Conservation (phyloP, 1,140 invertebrate species). For the Apolygus lucorum region DNA sequence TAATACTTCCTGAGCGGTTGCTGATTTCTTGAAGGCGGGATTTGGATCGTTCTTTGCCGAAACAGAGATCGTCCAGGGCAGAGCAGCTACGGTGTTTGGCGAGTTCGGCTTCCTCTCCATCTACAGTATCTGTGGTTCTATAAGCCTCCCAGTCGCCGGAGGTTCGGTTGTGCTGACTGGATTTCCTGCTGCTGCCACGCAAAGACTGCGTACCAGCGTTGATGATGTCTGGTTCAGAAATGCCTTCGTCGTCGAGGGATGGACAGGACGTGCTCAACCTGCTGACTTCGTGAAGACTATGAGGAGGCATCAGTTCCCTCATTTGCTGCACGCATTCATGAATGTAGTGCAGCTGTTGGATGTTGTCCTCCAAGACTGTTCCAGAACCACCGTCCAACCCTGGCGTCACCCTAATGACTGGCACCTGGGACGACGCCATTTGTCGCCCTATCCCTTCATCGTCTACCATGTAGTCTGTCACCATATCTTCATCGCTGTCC, state of each 20-base stretch:
- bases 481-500: background rate
- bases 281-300: background rate
- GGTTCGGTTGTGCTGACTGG: background rate
- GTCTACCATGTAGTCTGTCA: background rate
- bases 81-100: conserved; percentile 4
- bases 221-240: background rate
- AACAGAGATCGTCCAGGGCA: background rate
- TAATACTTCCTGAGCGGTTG: background rate
- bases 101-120: background rate
- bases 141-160: background rate
- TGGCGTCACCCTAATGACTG: background rate
- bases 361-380: background rate
- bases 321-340: conserved; percentile 3
- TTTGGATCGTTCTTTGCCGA: background rate
- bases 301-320: background rate
- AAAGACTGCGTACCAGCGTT: background rate
- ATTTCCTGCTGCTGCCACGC: background rate
- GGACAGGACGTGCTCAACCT: background rate
- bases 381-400: background rate
- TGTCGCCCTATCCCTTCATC: background rate
- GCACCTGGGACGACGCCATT: background rate
- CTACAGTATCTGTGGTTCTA: background rate
- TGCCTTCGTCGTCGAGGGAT: background rate
- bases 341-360: conserved; percentile 8
- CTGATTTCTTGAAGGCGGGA: background rate